Evolutionary conservation across 2,113 vertebrate species (phyloP).

Genomic region (Corvus hawaiiensis): DNA sequence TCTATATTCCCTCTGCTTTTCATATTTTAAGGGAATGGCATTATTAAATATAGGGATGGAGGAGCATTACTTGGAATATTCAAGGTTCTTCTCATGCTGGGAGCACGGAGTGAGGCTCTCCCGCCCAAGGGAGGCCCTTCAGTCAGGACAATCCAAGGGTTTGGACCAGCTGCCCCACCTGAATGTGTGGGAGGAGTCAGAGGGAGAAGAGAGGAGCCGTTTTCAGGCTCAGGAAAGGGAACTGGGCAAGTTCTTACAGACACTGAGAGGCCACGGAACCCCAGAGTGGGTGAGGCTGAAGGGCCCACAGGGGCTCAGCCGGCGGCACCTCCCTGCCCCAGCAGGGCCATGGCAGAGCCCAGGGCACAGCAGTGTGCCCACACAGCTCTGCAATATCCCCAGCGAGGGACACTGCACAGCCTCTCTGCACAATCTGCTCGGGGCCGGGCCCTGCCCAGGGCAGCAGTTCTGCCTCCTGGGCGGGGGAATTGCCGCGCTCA

Average conservation of each 20-base stretch:
- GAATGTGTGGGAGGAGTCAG: accelerated
- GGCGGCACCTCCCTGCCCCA: no score
- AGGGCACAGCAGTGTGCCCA: no score
- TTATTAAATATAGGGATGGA: neutral
- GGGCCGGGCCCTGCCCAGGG: no score
- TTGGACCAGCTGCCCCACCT: neutral
- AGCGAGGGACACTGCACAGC: no score
- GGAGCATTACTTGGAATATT: neutral
- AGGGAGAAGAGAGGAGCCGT: neutral
- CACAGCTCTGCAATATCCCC: no score
- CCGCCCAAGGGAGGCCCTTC: neutral
- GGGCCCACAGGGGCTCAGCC: accelerated
- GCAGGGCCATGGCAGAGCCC: no score
- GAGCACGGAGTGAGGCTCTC: neutral
- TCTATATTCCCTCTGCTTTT: neutral
- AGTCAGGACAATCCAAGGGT: neutral
- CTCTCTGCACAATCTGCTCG: no score
- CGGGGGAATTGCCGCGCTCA: no score
- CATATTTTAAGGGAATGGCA: neutral
- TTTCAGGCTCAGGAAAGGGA: neutral
- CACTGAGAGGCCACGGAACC: neutral
- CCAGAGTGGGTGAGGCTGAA: accelerated
- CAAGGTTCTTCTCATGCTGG: neutral
- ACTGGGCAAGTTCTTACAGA: neutral
- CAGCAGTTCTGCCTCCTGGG: no score